phyloP scores from a whole-genome alignment of 2,113 vertebrate genomes.

The Phaetusa simplex region DNA sequence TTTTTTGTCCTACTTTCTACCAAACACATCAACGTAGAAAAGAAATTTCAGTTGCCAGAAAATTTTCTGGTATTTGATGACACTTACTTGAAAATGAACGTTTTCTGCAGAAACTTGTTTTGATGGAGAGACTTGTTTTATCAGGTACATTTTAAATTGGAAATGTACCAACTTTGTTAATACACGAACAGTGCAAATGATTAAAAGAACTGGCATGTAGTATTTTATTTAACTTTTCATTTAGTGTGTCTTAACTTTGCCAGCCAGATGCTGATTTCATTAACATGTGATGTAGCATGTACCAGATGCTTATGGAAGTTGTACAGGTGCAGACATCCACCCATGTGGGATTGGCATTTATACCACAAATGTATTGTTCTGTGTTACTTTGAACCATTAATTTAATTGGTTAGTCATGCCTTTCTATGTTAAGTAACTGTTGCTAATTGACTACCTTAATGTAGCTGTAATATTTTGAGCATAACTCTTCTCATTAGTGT shows the following conservation, averaged over 20 bases:
- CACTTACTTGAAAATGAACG: not conserved
- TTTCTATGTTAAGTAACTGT: slow-evolving; percentile 51
- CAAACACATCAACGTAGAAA: not conserved
- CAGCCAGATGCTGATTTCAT: slow-evolving; percentile 1
- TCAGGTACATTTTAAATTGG: not conserved
- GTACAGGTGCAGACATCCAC: slow-evolving; percentile 29
- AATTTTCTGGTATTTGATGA: not conserved
- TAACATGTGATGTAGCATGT: not conserved
- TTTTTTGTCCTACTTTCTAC: not conserved
- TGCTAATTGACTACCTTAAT: slow-evolving; percentile 49
- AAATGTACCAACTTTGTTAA: not conserved
- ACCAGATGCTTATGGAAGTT: not conserved
- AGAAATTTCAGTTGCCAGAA: not conserved
- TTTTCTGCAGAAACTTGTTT: slow-evolving; percentile 26
- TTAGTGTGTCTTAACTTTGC: not conserved
- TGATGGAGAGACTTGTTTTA: not conserved
- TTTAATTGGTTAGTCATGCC: slow-evolving; percentile 46
- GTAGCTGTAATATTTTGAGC: slow-evolving; percentile 44
- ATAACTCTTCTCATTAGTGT: slow-evolving; percentile 30
- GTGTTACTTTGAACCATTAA: slow-evolving; percentile 6
- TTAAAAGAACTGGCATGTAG: not conserved
- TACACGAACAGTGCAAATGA: not conserved
- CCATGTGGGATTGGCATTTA: not conserved
- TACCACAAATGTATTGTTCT: slow-evolving; percentile 21
- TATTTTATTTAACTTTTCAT: slow-evolving; percentile 43